Conservation (phyloP, 2,113 vertebrate genomes). For the Hypocryptadius cinnamomeus region DNA sequence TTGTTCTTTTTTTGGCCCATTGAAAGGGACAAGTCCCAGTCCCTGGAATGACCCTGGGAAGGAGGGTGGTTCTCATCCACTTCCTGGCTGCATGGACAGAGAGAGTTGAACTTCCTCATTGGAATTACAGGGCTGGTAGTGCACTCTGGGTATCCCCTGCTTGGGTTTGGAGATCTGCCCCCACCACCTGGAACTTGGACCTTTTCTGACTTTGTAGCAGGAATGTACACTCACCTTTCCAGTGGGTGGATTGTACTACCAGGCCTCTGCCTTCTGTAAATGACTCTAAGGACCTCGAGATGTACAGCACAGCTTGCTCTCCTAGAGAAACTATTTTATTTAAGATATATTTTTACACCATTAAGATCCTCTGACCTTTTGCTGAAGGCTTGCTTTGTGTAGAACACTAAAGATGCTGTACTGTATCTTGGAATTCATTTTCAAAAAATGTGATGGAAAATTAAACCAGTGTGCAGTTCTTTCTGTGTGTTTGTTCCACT, state of each 20-base stretch:
- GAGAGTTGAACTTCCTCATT: not conserved
- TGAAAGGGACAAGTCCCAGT: not conserved
- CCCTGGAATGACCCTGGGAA: not conserved
- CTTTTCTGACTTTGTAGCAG: conserved; percentile 19
- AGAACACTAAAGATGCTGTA: conserved; percentile 57
- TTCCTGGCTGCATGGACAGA: not conserved
- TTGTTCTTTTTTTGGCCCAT: not conserved
- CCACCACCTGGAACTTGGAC: not conserved
- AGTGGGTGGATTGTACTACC: not conserved
- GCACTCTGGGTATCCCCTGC: not conserved
- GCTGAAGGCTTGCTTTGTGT: conserved; percentile 62
- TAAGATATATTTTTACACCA: conserved; percentile 70
- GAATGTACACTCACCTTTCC: conserved; percentile 15
- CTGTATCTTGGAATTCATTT: conserved; percentile 43
- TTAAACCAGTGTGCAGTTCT: not conserved
- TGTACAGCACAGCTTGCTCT: conserved; percentile 39
- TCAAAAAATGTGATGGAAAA: conserved; percentile 28
- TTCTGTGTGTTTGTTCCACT: not conserved
- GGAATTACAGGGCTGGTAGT: not conserved
- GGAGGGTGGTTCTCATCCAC: not conserved
- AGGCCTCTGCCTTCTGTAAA: conserved; percentile 8
- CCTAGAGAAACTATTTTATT: conserved; percentile 71
- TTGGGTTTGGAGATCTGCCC: conserved; percentile 1
- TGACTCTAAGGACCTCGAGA: conserved; percentile 10
- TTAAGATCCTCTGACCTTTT: conserved; percentile 56